phyloP scores from a whole-genome alignment of 1,140 invertebrate species.

The Ceratoteleas bidentatus region DNA sequence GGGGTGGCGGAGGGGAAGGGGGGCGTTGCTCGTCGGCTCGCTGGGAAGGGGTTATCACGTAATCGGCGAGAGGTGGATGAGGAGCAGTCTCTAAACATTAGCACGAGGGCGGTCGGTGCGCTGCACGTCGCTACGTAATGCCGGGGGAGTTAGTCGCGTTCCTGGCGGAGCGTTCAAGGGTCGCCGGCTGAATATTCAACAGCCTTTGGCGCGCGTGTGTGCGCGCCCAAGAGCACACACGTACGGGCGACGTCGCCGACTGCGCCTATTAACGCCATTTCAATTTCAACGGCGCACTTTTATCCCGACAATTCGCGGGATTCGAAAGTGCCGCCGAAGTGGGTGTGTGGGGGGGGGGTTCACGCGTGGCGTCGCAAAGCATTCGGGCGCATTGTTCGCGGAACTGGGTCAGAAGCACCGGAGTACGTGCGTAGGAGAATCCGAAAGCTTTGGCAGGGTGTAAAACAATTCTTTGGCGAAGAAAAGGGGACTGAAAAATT shows the following conservation, averaged over 20 bases:
- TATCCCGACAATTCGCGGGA: neutral
- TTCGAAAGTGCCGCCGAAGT: too few species aligned
- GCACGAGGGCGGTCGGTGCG: constrained; percentile 53
- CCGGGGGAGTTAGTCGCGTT: constrained; percentile 69
- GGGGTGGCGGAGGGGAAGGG: constrained; percentile 17
- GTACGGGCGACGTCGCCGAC: constrained; percentile 16
- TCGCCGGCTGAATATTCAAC: constrained; percentile 79
- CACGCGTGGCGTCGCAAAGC: too few species aligned
- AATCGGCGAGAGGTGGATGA: constrained; percentile 62
- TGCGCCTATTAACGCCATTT: constrained; percentile 43
- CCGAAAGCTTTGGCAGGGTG: too few species aligned
- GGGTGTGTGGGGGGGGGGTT: too few species aligned
- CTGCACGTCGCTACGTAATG: constrained; percentile 66
- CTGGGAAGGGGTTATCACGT: constrained; percentile 63
- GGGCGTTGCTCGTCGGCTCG: constrained; percentile 35
- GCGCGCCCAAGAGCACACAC: constrained; percentile 20
- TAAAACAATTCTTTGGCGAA: too few species aligned
- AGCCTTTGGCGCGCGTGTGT: constrained; percentile 67
- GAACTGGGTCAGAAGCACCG: too few species aligned
- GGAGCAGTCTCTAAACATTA: constrained; percentile 66
- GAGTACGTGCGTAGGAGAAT: too few species aligned
- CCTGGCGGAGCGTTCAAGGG: constrained; percentile 67
- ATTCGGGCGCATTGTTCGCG: too few species aligned
- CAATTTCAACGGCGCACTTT: constrained; percentile 9
- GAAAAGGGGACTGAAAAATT: too few species aligned